Evolutionary conservation across 2,888 invertebrate species (phyloP).

Genomic region (Tinea trinotella): DNA sequence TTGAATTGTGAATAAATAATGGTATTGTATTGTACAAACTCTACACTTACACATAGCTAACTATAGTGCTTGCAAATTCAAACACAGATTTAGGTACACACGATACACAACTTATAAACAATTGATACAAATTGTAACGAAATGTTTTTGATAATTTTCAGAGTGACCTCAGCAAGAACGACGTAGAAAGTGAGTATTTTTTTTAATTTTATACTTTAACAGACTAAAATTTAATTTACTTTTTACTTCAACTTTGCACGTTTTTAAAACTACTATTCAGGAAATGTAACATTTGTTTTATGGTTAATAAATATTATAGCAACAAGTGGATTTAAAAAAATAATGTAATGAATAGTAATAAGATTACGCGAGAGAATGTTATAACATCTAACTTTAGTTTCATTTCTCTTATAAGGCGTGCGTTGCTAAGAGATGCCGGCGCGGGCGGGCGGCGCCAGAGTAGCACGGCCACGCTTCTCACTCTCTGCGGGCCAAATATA

Average conservation of each 20-base stretch:
- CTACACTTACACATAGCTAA: conserved; percentile 26
- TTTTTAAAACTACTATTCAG: too few species aligned
- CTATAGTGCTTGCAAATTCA: background rate
- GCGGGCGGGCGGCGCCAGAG: conserved; percentile 49
- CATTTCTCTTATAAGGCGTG: conserved; percentile 64
- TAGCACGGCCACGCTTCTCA: conserved; percentile 47
- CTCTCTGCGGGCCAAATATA: conserved; percentile 65
- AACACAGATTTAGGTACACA: background rate
- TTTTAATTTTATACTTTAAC: too few species aligned
- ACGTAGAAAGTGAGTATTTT: conserved; percentile 89
- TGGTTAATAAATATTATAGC: background rate
- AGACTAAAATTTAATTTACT: too few species aligned
- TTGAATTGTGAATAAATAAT: conserved; percentile 32
- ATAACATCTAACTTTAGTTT: conserved; percentile 57
- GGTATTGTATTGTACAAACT: conserved; percentile 35
- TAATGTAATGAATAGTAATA: background rate
- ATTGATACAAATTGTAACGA: conserved; percentile 36
- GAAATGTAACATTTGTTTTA: too few species aligned
- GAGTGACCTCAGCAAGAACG: conserved; percentile 90
- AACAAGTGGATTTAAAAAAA: background rate
- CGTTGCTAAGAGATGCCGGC: conserved; percentile 52
- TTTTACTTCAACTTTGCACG: too few species aligned
- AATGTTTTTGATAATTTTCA: conserved; percentile 74
- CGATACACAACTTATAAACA: conserved; percentile 15
- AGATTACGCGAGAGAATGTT: conserved; percentile 1